A percentile compares a stretch with the other conserved stretches of the same genome.
phyloP scores from a whole-genome alignment of 2,797 vertebrate species.

The Leucoraja ocellata region DNA sequence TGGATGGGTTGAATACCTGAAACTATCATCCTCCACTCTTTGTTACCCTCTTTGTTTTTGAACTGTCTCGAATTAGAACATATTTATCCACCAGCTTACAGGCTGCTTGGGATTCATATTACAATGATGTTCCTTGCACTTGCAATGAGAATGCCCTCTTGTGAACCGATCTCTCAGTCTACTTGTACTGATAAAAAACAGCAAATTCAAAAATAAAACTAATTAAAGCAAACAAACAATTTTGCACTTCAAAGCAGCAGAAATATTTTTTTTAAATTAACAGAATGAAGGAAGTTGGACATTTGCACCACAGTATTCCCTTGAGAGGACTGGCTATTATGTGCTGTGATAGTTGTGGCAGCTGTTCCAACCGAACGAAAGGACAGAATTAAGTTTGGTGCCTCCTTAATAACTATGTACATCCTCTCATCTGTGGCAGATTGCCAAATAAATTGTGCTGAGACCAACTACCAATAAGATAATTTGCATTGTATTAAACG shows the following conservation, averaged over 20 bases:
- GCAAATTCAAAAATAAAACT: background rate
- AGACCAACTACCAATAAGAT: background rate
- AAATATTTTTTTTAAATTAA: background rate
- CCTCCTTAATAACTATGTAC: constrained; percentile 21
- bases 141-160: background rate
- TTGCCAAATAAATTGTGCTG: constrained; percentile 27
- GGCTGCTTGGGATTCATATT: background rate
- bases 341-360: constrained; percentile 29
- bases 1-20: background rate
- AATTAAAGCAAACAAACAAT: background rate
- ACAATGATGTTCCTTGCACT: background rate
- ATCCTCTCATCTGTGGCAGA: background rate
- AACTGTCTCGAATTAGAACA: background rate
- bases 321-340: background rate
- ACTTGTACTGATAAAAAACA: background rate
- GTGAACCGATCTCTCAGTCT: background rate
- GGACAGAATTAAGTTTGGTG: constrained; percentile 25
- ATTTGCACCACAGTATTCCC: background rate
- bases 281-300: constrained; percentile 22
- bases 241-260: background rate
- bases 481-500: constrained; percentile 7
- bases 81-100: background rate
- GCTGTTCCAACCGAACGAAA: constrained; percentile 29
- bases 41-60: background rate
- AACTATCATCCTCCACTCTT: background rate